Evolutionary conservation across 1,140 invertebrate species (phyloP), one percentile per base, ranked within the genome.

Genomic region (Aphelenchoides fujianensis): DNA sequence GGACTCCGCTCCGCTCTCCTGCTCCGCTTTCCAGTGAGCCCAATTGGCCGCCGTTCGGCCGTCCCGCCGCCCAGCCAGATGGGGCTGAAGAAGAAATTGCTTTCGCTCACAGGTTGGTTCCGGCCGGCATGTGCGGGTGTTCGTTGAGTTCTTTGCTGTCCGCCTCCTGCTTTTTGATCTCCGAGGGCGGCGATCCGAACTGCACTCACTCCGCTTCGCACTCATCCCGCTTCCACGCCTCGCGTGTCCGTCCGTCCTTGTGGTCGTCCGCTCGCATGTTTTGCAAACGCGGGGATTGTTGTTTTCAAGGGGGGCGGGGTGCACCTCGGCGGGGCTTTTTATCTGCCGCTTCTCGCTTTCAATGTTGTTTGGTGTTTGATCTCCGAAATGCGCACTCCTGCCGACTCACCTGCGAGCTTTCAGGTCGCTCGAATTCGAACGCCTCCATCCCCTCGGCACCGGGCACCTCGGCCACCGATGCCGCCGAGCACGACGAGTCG

Each of bases 281-380:
- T n/a, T n/a, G n/a, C n/a, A n/a, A n/a, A n/a, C n/a, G n/a, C n/a
- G n/a, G n/a, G n/a, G n/a, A n/a, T n/a, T n/a, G n/a, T n/a, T n/a
- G n/a, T n/a, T n/a, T n/a, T n/a, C n/a, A n/a, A n/a, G n/a, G n/a
- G n/a, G n/a, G n/a, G n/a, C n/a, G n/a, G n/a, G n/a, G n/a, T n/a
- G n/a, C n/a, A n/a, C n/a, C n/a, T n/a, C n/a, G n/a, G n/a, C n/a
- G n/a, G n/a, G n/a, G n/a, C n/a, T n/a, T n/a, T n/a, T n/a, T n/a
- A n/a, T n/a, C n/a, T n/a, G n/a, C n/a, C n/a, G n/a, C n/a, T n/a
- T n/a, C n/a, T n/a, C n/a, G n/a, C n/a, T n/a, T n/a, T n/a, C n/a
- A n/a, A n/a, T 48, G 41, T 48, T 48, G 41, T 48, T 48, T 48
- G 41, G 23, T 48, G 12, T 48, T 48, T 48, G 41, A 48, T 48